These are phyloP conservation scores for Borostomias antarcticus DNA, from an alignment of 2,797 vertebrate genomes.

Conservation along the genomic window DNA sequence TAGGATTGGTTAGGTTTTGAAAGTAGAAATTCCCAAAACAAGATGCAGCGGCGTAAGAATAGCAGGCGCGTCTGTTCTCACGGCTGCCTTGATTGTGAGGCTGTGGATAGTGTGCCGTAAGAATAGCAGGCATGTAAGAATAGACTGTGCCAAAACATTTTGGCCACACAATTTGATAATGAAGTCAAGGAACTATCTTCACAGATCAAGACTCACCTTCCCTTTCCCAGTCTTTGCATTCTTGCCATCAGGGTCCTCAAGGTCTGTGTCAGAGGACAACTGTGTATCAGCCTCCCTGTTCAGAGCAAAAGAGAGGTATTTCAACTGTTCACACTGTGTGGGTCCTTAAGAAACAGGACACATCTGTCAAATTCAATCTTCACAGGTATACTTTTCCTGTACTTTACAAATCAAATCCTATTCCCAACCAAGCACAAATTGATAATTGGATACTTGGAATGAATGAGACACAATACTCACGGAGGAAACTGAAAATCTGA, in stretches of 20 bases:
- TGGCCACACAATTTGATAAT: no score
- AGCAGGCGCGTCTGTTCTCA: no score
- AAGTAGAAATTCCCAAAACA: no score
- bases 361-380: neutral
- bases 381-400: no score
- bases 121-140: no score
- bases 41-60: no score
- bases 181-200: neutral
- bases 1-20: no score
- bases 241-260: conserved; percentile 94
- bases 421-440: neutral
- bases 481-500: conserved; percentile 93
- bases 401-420: no score
- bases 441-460: neutral
- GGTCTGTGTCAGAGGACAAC: conserved; percentile 96
- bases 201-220: conserved; percentile 76
- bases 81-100: no score
- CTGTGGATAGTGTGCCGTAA: no score
- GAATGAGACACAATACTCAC: conserved; percentile 74
- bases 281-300: conserved; percentile 93
- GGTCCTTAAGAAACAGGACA: no score
- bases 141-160: no score
- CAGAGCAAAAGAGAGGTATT: conserved; percentile 35
- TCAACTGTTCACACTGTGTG: neutral
- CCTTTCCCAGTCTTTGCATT: conserved; percentile 88